phyloP scores from a whole-genome alignment of 2,797 vertebrate species.

The Betta splendens region DNA sequence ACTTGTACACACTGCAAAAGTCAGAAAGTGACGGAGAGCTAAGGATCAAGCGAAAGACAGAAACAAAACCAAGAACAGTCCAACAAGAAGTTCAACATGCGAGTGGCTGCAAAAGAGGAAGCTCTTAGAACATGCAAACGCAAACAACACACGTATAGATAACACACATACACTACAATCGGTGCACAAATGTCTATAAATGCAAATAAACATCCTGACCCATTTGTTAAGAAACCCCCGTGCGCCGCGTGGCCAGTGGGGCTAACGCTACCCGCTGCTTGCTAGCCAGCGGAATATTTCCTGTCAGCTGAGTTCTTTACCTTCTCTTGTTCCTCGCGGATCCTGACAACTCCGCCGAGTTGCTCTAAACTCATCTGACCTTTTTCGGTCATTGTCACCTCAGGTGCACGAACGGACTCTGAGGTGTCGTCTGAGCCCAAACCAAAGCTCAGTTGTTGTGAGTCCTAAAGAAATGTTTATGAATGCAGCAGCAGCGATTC shows the following conservation, averaged over 20 bases:
- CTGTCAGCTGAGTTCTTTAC: conserved; percentile 75
- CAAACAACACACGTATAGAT: background rate
- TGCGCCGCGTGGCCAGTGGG: conserved; percentile 50
- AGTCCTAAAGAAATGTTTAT: conserved; percentile 98
- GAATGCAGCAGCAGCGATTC: conserved; percentile 85
- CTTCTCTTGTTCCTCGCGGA: conserved; percentile 90
- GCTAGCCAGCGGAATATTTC: background rate
- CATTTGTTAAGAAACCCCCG: background rate
- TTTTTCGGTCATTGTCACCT: conserved; percentile 74
- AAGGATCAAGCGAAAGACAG: background rate
- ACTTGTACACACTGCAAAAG: background rate
- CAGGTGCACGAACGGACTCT: conserved; percentile 37
- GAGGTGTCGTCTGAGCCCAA: conserved; percentile 43
- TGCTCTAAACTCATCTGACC: conserved; percentile 46
- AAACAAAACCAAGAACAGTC: conserved; percentile 20
- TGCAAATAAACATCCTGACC: background rate
- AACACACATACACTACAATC: accelerated
- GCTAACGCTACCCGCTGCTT: conserved; percentile 14
- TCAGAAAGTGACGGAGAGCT: background rate
- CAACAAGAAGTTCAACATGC: conserved; percentile 29
- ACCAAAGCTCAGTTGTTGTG: conserved; percentile 84
- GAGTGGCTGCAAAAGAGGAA: conserved; percentile 42
- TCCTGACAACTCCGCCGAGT: conserved; percentile 79
- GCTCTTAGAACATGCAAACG: conserved; percentile 57
- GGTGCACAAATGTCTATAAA: accelerated